Evolutionary conservation across 2,113 vertebrate species (phyloP).

Genomic region (Phrynosoma platyrhinos): DNA sequence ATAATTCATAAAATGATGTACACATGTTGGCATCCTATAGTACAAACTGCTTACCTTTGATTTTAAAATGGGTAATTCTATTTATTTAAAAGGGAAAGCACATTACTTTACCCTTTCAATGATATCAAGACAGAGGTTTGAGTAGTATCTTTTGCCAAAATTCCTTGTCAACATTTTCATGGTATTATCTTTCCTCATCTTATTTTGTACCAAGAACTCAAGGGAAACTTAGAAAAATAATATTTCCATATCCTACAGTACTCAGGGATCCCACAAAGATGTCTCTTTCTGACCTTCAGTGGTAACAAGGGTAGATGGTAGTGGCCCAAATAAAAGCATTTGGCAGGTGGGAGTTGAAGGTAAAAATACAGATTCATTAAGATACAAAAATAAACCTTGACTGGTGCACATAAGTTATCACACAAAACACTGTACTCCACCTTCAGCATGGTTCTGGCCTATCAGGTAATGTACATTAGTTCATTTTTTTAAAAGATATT

Average conservation of each 20-base stretch:
- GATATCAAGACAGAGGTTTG: not conserved
- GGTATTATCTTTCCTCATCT: not conserved
- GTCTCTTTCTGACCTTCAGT: not conserved
- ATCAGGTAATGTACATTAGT: too few species aligned
- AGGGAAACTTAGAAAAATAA: not conserved
- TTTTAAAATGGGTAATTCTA: slow-evolving; percentile 13
- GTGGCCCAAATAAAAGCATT: not conserved
- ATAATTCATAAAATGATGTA: not conserved
- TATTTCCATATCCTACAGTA: too few species aligned
- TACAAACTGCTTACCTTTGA: not conserved
- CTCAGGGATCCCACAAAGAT: not conserved
- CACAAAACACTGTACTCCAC: too few species aligned
- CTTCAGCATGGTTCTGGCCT: too few species aligned
- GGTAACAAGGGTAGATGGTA: not conserved
- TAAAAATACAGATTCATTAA: too few species aligned
- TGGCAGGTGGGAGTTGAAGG: not conserved
- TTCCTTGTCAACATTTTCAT: not conserved
- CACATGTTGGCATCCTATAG: not conserved
- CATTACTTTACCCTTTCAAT: slow-evolving; percentile 13
- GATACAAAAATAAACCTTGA: too few species aligned
- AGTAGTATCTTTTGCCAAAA: not conserved
- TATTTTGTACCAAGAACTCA: not conserved
- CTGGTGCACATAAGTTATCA: too few species aligned
- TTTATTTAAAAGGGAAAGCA: not conserved
- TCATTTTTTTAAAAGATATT: too few species aligned